A percentile compares a stretch with the other conserved stretches of the same genome.
These are phyloP conservation scores for Drosophila fulvimacula DNA, from an alignment of 2,888 invertebrate species.

Conservation along the genomic window DNA sequence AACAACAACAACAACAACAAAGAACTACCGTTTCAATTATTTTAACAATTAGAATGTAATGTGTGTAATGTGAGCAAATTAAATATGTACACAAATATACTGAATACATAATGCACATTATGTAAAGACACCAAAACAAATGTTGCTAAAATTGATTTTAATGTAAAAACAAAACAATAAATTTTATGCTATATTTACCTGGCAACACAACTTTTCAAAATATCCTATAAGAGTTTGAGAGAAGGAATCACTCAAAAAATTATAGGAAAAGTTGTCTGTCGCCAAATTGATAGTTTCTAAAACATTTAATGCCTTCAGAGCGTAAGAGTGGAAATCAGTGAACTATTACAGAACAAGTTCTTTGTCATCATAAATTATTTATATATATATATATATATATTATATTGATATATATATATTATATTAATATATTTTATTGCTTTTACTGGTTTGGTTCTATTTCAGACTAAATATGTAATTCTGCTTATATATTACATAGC, in stretches of 20 bases:
- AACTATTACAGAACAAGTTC: neutral
- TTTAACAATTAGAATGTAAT: conserved; percentile 54
- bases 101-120: conserved; percentile 39
- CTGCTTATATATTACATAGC: neutral
- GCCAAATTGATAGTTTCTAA: no score
- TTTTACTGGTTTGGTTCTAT: neutral
- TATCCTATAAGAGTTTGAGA: neutral
- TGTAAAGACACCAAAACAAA: conserved; percentile 50
- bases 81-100: conserved; percentile 53
- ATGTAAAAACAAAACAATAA: conserved; percentile 65
- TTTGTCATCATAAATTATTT: neutral
- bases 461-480: neutral
- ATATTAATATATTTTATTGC: neutral
- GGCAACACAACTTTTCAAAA: neutral
- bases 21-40: conserved; percentile 76
- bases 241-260: neutral
- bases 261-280: neutral
- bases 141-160: conserved; percentile 44
- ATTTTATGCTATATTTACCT: conserved; percentile 54
- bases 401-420: no score
- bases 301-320: no score
- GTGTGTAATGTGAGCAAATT: conserved; percentile 46
- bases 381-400: no score
- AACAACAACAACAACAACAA: conserved; percentile 42
- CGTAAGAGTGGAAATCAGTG: no score